These are phyloP conservation scores for Pyrrhia umbra DNA, from an alignment of 2,888 invertebrate genomes.

Conservation along the genomic window DNA sequence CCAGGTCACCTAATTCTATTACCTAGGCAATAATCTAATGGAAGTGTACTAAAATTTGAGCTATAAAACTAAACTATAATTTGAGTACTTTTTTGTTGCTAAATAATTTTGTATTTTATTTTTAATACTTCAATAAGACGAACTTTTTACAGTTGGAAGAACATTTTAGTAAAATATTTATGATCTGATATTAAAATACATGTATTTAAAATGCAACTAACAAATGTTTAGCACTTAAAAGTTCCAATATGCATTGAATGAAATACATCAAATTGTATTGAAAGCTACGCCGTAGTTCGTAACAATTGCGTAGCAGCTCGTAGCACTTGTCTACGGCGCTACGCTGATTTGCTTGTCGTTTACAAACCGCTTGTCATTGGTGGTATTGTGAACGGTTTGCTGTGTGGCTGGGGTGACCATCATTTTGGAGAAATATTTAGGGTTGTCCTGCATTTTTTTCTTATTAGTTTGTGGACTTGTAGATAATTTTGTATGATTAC, in stretches of 20 bases:
- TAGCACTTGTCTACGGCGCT: slow-evolving; percentile 52
- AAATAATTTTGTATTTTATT: neutral
- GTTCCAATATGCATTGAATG: neutral
- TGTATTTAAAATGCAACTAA: no score
- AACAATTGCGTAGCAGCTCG: slow-evolving; percentile 47
- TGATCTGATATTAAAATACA: neutral
- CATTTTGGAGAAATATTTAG: neutral
- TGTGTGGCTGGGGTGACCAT: slow-evolving; percentile 32
- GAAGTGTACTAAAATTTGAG: slow-evolving; percentile 17
- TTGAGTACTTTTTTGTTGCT: slow-evolving; percentile 15
- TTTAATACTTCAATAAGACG: neutral
- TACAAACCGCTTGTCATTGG: slow-evolving; percentile 43
- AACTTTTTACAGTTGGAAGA: no score
- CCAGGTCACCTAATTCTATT: slow-evolving; percentile 13
- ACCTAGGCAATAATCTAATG: slow-evolving; percentile 21
- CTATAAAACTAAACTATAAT: slow-evolving; percentile 18
- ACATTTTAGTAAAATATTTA: neutral
- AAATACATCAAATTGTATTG: slow-evolving; percentile 1
- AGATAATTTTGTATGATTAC: no score
- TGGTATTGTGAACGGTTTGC: slow-evolving; percentile 12
- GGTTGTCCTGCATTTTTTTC: neutral
- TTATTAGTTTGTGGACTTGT: neutral
- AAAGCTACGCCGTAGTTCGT: slow-evolving; percentile 54
- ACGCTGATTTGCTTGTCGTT: slow-evolving; percentile 42
- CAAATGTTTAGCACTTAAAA: neutral